A percentile compares a stretch with the other conserved stretches of the same genome.
phyloP scores from a whole-genome alignment of 2,888 invertebrate genomes.

The Scaptomyza tumidula region DNA sequence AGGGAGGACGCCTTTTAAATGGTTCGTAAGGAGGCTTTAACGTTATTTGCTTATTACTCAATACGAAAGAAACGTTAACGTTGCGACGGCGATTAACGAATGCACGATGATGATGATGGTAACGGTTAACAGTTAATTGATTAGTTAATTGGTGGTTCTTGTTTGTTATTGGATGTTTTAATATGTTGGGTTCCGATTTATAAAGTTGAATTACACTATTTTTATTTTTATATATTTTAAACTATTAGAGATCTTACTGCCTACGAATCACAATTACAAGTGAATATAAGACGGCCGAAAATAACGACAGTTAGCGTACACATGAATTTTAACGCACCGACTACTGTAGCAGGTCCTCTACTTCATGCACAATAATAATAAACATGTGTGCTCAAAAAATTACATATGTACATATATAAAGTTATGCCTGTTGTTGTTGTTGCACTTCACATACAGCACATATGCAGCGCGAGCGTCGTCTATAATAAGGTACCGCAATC shows the following conservation, averaged over 20 bases:
- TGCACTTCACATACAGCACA: slow-evolving; percentile 12
- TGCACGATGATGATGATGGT: slow-evolving; percentile 41
- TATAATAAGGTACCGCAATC: slow-evolving; percentile 35
- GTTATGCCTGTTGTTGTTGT: slow-evolving; percentile 7
- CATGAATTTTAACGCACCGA: slow-evolving; percentile 45
- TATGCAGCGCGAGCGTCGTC: slow-evolving; percentile 40
- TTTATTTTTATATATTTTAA: slow-evolving; percentile 56
- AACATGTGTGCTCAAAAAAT: slow-evolving; percentile 10
- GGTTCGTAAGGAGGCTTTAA: slow-evolving; percentile 24
- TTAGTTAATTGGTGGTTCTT: slow-evolving; percentile 28
- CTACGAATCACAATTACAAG: slow-evolving; percentile 76
- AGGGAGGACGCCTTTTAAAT: slow-evolving; percentile 14
- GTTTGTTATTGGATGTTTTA: slow-evolving; percentile 42
- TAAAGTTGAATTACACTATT: slow-evolving; percentile 58
- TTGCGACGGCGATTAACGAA: slow-evolving; percentile 20
- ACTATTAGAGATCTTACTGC: slow-evolving; percentile 75
- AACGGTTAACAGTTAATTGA: slow-evolving; percentile 38
- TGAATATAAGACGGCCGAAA: slow-evolving; percentile 50
- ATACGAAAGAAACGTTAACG: slow-evolving; percentile 37
- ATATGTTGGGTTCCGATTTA: slow-evolving; percentile 69
- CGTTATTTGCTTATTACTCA: slow-evolving; percentile 39
- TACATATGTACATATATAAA: slow-evolving; percentile 2
- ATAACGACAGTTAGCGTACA: slow-evolving; percentile 40
- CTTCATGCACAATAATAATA: background rate
- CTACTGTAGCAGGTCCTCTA: slow-evolving; percentile 37